Percentiles rank a stretch among this genome's conserved stretches.
phyloP scores from a whole-genome alignment of 1,140 invertebrate genomes.

The Drosophila nigromelanica region DNA sequence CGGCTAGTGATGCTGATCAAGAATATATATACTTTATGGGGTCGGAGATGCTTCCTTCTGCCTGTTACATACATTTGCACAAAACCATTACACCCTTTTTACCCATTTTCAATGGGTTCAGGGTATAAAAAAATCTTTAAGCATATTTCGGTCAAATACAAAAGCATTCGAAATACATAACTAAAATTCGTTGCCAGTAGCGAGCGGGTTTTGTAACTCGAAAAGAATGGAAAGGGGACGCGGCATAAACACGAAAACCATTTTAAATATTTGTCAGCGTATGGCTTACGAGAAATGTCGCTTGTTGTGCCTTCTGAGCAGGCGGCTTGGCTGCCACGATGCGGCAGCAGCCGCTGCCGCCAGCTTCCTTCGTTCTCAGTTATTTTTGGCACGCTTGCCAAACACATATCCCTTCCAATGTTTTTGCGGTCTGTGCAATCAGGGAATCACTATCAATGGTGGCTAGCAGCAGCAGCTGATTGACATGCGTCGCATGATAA shows the following conservation, averaged over 20 bases:
- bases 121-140: constrained; percentile 34
- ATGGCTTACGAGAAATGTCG: constrained; percentile 42
- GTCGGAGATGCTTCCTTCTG: too few species aligned
- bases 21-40: too few species aligned
- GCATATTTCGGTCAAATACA: constrained; percentile 24
- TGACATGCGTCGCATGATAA: constrained; percentile 99
- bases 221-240: constrained; percentile 6
- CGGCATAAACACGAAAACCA: constrained; percentile 50
- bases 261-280: constrained; percentile 55
- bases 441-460: constrained; percentile 94
- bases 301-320: constrained; percentile 30
- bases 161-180: constrained; percentile 20
- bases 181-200: constrained; percentile 35
- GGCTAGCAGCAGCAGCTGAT: constrained; percentile 95
- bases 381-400: constrained; percentile 96
- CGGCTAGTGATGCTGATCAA: constrained; percentile 46
- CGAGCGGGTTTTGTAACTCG: background rate
- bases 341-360: constrained; percentile 51
- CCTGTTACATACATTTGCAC: too few species aligned
- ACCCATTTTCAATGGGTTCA: too few species aligned
- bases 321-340: constrained; percentile 31
- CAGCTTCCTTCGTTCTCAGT: constrained; percentile 84
- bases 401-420: constrained; percentile 98
- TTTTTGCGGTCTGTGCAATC: constrained; percentile 93
- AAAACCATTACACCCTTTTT: too few species aligned